Evolutionary conservation across 2,888 invertebrate genomes (phyloP).

Genomic region (Brachyopa scutellaris): DNA sequence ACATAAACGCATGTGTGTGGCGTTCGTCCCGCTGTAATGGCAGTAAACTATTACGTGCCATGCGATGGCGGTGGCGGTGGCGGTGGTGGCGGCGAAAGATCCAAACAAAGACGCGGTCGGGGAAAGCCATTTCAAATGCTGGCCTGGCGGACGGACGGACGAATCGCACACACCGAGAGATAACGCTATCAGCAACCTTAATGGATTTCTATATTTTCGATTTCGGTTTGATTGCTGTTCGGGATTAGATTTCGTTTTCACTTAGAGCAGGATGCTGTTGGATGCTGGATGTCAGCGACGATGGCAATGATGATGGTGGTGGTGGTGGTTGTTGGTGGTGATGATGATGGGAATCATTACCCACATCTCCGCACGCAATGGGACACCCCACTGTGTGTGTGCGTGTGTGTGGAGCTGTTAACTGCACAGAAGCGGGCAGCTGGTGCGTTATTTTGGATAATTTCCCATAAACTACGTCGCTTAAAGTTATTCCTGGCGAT

Average conservation of each 20-base stretch:
- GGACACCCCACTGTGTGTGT: slow-evolving; percentile 16
- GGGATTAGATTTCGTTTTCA: slow-evolving; percentile 77
- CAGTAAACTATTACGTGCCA: slow-evolving; percentile 68
- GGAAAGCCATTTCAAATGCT: slow-evolving; percentile 51
- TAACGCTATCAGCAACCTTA: slow-evolving; percentile 76
- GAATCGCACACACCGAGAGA: slow-evolving; percentile 73
- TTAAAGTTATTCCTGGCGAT: slow-evolving; percentile 41
- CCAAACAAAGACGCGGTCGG: slow-evolving; percentile 18
- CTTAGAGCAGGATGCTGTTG: slow-evolving; percentile 72
- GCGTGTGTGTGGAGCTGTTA: neutral
- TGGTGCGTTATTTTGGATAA: slow-evolving; percentile 57
- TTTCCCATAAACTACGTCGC: slow-evolving; percentile 61
- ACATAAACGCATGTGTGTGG: slow-evolving; percentile 73
- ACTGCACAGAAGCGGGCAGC: slow-evolving; percentile 37
- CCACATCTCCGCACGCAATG: slow-evolving; percentile 40
- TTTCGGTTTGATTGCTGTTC: slow-evolving; percentile 77
- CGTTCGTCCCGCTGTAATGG: slow-evolving; percentile 65
- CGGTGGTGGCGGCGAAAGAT: too few relatives aligned
- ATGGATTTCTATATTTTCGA: slow-evolving; percentile 77
- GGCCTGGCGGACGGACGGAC: slow-evolving; percentile 14
- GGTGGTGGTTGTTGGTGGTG: neutral
- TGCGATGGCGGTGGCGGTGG: neutral
- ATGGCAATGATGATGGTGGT: neutral
- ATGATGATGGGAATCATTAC: slow-evolving; percentile 60
- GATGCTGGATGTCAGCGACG: slow-evolving; percentile 11